Evolutionary conservation across 2,113 vertebrate species (phyloP).

Genomic region (Hippolais icterina): DNA sequence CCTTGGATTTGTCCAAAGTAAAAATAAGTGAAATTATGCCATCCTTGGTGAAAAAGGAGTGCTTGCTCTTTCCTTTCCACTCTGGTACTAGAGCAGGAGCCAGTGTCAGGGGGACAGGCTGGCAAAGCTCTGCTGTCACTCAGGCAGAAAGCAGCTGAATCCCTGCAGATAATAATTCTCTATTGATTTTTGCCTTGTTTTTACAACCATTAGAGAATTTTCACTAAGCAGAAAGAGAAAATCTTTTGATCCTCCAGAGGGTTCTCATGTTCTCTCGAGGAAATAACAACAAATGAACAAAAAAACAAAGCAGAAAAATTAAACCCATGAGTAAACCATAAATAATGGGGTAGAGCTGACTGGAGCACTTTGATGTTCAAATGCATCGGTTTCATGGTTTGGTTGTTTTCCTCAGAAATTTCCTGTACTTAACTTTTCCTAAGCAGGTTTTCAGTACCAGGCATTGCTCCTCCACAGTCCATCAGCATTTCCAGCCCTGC

Average conservation of each 20-base stretch:
- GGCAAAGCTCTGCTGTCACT: not conserved
- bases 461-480: not conserved
- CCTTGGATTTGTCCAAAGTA: not conserved
- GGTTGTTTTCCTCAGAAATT: not conserved
- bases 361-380: constrained; percentile 49
- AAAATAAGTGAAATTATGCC: not conserved
- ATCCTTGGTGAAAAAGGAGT: not conserved
- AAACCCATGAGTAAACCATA: constrained; percentile 37
- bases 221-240: constrained; percentile 11
- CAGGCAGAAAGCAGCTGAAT: not conserved
- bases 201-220: constrained; percentile 23
- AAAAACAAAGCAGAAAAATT: constrained; percentile 39
- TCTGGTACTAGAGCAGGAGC: not conserved
- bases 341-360: constrained; percentile 15
- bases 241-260: constrained; percentile 13
- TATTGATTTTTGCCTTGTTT: constrained; percentile 22
- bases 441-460: not conserved
- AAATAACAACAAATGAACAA: constrained; percentile 6
- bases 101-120: not conserved
- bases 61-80: not conserved
- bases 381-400: not conserved
- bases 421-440: not conserved
- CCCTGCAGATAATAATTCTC: not conserved
- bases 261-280: not conserved
- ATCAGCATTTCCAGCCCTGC: not conserved